Conservation (phyloP, 2,797 vertebrate genomes). For the Uromys caudimaculatus region DNA sequence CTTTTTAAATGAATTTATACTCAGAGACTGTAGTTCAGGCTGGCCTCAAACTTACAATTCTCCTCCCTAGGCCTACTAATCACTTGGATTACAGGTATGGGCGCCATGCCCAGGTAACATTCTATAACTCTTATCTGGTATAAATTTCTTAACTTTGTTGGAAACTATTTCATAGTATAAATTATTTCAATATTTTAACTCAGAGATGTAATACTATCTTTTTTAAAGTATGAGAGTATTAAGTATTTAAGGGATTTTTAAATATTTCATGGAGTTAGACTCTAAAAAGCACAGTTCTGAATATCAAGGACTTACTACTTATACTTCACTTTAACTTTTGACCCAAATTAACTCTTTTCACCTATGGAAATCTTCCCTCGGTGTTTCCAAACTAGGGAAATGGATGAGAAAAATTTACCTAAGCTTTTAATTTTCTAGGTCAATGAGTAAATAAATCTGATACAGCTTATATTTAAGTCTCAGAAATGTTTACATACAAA, state of each 20-base stretch:
- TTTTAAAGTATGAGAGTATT: background rate
- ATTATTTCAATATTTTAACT: background rate
- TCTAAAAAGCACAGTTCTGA: background rate
- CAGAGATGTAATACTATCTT: background rate
- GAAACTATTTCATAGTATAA: background rate
- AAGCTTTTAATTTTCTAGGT: background rate
- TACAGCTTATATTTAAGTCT: background rate
- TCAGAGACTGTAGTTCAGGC: background rate
- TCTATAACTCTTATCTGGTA: background rate
- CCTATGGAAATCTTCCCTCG: background rate
- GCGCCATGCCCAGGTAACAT: background rate
- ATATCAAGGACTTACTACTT: background rate
- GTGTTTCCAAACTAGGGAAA: background rate
- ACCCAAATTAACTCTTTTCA: background rate
- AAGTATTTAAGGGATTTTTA: background rate
- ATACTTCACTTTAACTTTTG: background rate
- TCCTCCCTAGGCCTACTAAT: background rate
- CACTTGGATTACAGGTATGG: background rate
- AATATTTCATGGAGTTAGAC: background rate
- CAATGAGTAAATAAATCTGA: background rate
- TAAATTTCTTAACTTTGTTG: background rate
- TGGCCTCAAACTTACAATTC: background rate
- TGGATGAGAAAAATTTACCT: background rate
- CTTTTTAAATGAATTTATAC: background rate
- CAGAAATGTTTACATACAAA: background rate